These are phyloP conservation scores for Oryzias dopingdopingensis DNA, from an alignment of 2,797 vertebrate genomes.

Conservation along the genomic window DNA sequence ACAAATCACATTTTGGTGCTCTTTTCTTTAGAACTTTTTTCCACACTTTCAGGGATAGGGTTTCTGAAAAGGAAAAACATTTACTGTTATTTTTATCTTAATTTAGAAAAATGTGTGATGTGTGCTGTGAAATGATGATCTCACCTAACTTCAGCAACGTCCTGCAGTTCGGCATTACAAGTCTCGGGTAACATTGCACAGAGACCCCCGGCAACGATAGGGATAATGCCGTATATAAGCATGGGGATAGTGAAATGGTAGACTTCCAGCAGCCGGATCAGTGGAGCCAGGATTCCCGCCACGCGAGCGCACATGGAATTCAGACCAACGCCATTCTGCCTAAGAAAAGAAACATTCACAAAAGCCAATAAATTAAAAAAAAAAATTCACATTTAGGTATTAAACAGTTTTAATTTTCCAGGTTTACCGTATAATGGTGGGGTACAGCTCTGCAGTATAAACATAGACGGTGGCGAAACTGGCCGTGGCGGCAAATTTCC, in stretches of 20 bases:
- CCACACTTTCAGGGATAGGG: too few species aligned
- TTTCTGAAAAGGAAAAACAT: too few species aligned
- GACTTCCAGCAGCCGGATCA: conserved; percentile 73
- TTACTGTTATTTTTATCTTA: too few species aligned
- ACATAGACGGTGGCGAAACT: conserved; percentile 73
- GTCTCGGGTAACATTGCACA: conserved; percentile 84
- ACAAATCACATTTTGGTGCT: too few species aligned
- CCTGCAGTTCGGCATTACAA: conserved; percentile 65
- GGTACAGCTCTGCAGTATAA: conserved; percentile 81
- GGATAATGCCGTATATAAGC: conserved; percentile 71
- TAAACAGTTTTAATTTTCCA: too few species aligned
- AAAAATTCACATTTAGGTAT: too few species aligned
- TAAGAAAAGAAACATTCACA: conserved; percentile 33
- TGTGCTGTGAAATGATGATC: too few species aligned
- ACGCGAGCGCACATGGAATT: conserved; percentile 73
- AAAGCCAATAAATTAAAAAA: too few species aligned
- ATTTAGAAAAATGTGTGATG: too few species aligned
- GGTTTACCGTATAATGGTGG: conserved; percentile 77
- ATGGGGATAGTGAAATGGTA: conserved; percentile 75
- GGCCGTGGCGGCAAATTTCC: conserved; percentile 70
- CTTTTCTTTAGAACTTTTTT: background rate
- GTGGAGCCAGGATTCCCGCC: conserved; percentile 72
- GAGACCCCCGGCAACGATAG: conserved; percentile 65
- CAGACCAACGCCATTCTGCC: conserved; percentile 80
- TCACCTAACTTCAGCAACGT: conserved; percentile 59